Evolutionary conservation across 2,113 vertebrate species (phyloP).

Genomic region (Oceanodroma tethys): DNA sequence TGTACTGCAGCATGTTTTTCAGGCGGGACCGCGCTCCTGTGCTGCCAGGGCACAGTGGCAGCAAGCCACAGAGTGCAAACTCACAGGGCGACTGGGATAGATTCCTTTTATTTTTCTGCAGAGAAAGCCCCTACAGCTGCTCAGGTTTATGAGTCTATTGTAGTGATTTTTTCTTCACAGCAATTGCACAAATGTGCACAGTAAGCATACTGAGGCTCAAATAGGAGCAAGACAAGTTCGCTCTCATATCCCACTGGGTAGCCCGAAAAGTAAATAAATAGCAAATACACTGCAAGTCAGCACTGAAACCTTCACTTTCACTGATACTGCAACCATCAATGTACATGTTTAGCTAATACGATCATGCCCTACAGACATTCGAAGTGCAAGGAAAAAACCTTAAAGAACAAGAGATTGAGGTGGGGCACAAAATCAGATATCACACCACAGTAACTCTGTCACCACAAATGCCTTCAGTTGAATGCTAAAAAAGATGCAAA

Average conservation of each 20-base stretch:
- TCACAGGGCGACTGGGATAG: background rate
- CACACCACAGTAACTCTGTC: background rate
- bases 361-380: background rate
- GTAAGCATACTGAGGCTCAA: constrained; percentile 16
- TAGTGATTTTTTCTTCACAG: constrained; percentile 4
- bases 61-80: background rate
- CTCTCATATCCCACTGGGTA: background rate
- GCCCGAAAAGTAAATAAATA: background rate
- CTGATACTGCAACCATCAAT: background rate
- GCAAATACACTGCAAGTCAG: constrained; percentile 1
- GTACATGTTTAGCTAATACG: background rate
- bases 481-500: background rate
- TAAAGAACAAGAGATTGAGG: background rate
- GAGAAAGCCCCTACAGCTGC: background rate
- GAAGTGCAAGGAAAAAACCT: background rate
- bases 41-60: background rate
- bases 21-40: background rate
- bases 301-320: background rate
- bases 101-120: background rate
- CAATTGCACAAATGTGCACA: constrained; percentile 29
- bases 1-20: background rate
- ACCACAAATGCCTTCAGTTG: background rate
- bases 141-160: background rate
- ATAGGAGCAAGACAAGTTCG: background rate
- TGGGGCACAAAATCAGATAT: background rate